Base-by-base conservation (phyloP, 30 jellyfish, hydroid and myxozoan species). In the Nemopilema nomurai region DNA sequence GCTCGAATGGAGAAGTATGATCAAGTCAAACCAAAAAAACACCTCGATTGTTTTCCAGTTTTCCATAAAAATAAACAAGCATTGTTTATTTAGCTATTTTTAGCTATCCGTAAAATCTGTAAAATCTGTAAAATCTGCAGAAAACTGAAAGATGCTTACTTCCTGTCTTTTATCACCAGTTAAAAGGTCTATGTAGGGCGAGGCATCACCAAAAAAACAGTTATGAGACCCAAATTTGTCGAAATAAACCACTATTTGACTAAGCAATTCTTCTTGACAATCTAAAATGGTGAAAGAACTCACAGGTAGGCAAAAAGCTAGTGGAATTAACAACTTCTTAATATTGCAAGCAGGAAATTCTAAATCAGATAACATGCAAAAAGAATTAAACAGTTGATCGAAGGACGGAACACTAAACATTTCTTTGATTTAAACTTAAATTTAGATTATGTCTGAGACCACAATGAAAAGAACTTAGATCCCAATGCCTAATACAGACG, bases 151-250 rank as follows among this genome's bases (percentile, higher is more conserved):
- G 64, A 0, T 16, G n/a, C 89, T 29, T 20, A 84, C 98, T 90
- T 87, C 75, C 24, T 51, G 71, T 51, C 77, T 62, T 30, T 88
- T 79, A 25, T 76, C 96, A 1, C 69, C 92, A 28, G 82, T 49
- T 6, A 94, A 67, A 29, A 84, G 23, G 75, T 89, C 91, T 31
- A 72, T 30, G 92, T 82, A 89, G 8, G 75, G 85, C 6, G 89
- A 30, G 27, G 89, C 51, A 76, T 95, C 99, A 19, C 68, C 65
- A 78, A 86, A 95, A 71, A 97, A 95, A 79, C 99, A 90, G 25
- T 90, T 93, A 62, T 91, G 94, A 16, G 91, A 51, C 26, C 99
- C 97, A 79, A 95, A 95, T 76, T 62, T 77, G 71, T 80, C 95
- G 49, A 62, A 90, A 72, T 94, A 94, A 4, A n/a, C 73, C 6